Evolutionary conservation across 1,140 invertebrate species (phyloP), one percentile per base, ranked within the genome.

Genomic region (Lordiphosa stackelbergi): DNA sequence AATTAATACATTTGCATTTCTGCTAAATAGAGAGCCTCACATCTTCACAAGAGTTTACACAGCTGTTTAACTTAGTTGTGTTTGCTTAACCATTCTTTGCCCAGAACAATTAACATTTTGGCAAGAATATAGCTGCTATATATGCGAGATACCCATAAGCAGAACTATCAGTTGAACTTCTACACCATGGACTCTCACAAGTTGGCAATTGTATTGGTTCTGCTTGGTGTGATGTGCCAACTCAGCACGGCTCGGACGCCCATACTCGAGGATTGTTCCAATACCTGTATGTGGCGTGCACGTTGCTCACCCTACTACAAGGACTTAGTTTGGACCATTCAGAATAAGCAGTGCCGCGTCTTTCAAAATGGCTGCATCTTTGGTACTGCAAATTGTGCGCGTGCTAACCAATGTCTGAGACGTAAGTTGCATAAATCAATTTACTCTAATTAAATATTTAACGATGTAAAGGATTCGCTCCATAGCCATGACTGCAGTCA

Each of bases 351-450:
- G 3, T 74, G 72, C 22, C 66, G 72, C 0, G 60, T 74, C 11
- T 75, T 57, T 12, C 71, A 74, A 8, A 74, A 74, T 35, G 66
- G 66, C 2, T 74, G 72, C 16, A 34, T 74, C 2, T 74, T 74
- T 37, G 38, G 40, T 4, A 54, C 51, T 11, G 66, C 45, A 6
- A 74, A 74, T 35, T 74, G 72, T 7, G 42, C 34, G 40, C 52
- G 72, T 6, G 49, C 37, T 4, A 74, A 74, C 31, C 56, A 24
- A n/a, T 69, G 66, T n/a, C n/a, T 61, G 46, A 28, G 46, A 46
- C 57, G 66, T 69, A 69, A 61, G 45, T 22, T 9, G 13, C 2
- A 11, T 7, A 34, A n/a, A 3, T 4, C 7, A 2, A 1, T 31
- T 8, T 31, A 4, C 5, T n/a, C 10, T 1, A 24, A 13, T 10